These are phyloP conservation scores for Incurvaria masculella DNA, from an alignment of 2,888 invertebrate genomes.

Conservation along the genomic window DNA sequence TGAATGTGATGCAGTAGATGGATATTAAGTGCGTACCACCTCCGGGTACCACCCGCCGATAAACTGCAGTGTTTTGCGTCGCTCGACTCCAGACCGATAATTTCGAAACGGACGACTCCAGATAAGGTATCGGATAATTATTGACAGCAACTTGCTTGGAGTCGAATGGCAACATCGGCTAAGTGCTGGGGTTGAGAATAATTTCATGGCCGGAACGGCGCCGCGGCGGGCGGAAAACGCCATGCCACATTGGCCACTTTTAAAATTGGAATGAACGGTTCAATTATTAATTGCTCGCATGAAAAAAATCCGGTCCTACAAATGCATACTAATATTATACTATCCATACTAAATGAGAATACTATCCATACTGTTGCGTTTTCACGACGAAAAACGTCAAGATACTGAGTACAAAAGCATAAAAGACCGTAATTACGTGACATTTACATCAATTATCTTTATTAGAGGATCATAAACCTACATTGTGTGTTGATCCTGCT, in stretches of 20 bases:
- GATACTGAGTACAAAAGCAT: not conserved
- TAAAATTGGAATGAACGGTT: constrained; percentile 4
- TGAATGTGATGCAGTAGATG: not conserved
- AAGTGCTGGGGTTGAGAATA: no score
- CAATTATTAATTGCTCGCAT: constrained; percentile 1
- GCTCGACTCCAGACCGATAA: not conserved
- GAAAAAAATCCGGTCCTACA: not conserved
- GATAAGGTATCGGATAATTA: not conserved
- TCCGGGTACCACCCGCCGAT: not conserved
- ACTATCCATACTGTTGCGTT: not conserved
- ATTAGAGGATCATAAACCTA: constrained; percentile 12
- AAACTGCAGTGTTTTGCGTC: not conserved
- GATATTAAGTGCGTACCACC: no score
- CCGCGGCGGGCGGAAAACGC: not conserved
- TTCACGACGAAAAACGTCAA: not conserved
- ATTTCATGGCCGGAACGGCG: no score
- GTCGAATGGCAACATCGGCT: not conserved
- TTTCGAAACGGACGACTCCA: not conserved
- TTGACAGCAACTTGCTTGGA: not conserved
- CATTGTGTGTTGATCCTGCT: constrained; percentile 43
- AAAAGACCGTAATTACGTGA: not conserved
- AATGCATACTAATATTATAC: constrained; percentile 1
- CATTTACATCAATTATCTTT: not conserved
- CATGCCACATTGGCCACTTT: not conserved
- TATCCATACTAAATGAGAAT: not conserved